phyloP scores from a whole-genome alignment of 2,888 invertebrate genomes.

The Cosmorhoe ocellata region DNA sequence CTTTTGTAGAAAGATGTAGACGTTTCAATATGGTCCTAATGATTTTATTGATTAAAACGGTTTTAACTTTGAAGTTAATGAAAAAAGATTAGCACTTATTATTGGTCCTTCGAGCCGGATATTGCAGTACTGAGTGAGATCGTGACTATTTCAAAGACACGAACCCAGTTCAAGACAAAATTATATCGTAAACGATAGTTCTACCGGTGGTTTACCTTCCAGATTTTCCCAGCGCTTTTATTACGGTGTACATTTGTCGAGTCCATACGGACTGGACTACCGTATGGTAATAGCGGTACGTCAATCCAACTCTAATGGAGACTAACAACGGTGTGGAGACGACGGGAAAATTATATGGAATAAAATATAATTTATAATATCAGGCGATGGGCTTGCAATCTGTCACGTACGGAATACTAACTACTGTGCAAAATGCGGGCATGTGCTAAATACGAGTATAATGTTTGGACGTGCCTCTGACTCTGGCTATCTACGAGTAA shows the following conservation, averaged over 20 bases:
- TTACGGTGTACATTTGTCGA: slow-evolving; percentile 3
- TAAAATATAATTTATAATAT: no score
- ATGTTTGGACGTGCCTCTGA: no score
- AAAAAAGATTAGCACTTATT: not conserved
- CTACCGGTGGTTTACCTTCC: not conserved
- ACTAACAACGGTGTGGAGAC: slow-evolving; percentile 15
- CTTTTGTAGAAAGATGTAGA: no score
- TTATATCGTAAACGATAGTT: not conserved
- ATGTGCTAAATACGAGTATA: no score
- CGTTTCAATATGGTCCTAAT: no score
- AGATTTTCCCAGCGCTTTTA: not conserved
- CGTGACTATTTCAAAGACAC: slow-evolving; percentile 17
- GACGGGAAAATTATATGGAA: not conserved
- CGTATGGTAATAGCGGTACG: slow-evolving; percentile 25
- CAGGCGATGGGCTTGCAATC: no score
- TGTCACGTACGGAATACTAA: no score
- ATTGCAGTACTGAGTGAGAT: slow-evolving; percentile 1
- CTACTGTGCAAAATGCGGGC: no score
- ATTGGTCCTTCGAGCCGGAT: slow-evolving; percentile 12
- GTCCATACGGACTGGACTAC: slow-evolving; percentile 13
- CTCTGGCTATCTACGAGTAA: no score
- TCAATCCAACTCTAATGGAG: slow-evolving; percentile 27
- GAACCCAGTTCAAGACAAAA: not conserved
- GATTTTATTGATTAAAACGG: no score
- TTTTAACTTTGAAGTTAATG: no score